Conservation (phyloP, 2,888 invertebrate species). For the Sphaeridia pumilis region DNA sequence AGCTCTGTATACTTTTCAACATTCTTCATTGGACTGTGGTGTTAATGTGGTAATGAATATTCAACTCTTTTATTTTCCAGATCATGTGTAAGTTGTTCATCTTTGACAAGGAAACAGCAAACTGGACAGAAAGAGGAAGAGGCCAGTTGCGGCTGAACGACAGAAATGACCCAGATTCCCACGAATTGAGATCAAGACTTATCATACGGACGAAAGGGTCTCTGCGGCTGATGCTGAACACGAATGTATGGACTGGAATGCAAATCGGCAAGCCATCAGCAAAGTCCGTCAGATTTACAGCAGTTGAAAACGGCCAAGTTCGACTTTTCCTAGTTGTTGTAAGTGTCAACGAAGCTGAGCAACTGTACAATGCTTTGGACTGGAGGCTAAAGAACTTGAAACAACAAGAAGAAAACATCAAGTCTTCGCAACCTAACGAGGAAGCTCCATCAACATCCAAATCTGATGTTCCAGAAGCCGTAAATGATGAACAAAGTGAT, state of each 20-base stretch:
- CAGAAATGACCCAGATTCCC: constrained; percentile 39
- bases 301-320: constrained; percentile 43
- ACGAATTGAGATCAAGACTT: constrained; percentile 56
- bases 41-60: constrained; percentile 7
- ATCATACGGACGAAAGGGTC: constrained; percentile 84
- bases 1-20: too few relatives aligned
- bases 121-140: constrained; percentile 84
- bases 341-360: constrained; percentile 31
- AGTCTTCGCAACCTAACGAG: background rate
- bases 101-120: constrained; percentile 58
- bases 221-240: constrained; percentile 78
- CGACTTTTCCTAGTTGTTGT: constrained; percentile 79
- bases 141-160: constrained; percentile 82
- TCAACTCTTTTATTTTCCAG: constrained; percentile 41
- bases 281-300: constrained; percentile 73
- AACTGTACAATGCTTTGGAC: constrained; percentile 20
- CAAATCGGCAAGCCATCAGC: constrained; percentile 73
- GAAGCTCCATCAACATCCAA: background rate
- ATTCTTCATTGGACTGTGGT: too few relatives aligned
- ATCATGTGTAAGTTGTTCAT: constrained; percentile 78
- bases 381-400: constrained; percentile 16
- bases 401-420: background rate
- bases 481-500: background rate
- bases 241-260: constrained; percentile 88
- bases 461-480: too few relatives aligned